Evolutionary conservation across 2,888 invertebrate genomes (phyloP), one percentile per base, ranked within the genome.

Genomic region (Physocephala rufipes): DNA sequence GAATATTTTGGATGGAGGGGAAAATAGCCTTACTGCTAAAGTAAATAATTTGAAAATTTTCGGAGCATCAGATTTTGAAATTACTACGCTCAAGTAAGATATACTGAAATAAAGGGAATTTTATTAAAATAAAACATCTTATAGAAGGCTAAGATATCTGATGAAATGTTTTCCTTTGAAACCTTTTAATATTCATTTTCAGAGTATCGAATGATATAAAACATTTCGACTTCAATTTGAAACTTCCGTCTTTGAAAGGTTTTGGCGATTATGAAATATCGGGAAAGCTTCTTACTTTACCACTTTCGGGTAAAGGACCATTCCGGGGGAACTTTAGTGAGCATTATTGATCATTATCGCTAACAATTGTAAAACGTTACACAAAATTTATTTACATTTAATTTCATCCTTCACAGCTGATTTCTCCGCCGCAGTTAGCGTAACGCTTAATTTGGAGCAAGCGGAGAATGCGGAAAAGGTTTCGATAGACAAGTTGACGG

Each of bases 271-370:
- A 94, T 82, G 88, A 87, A 0, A 87, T 94, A 75, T 86, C 89
- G 45, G 94, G 94, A 4, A 89, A 90, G 71, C 88, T 94, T 24
- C 84, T 94, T 67, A 89, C 93, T 88, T 83, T 94, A 79, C 93
- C 93, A 0, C 89, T 94, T 53, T 87, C 88, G n/a, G 94, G 93
- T 66, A 88, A 88, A 2, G 93, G 94, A 13, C 85, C 87, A 15
- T 91, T 91, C 75, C 86, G 87, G 7, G 92, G 92, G 70, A 93
- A 91, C 84, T 93, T 92, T 81, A 90, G 91, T 91, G 86, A 89
- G 90, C 88, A 77, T 62, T 7, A 55, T n/a, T 55, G 19, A 21
- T 55, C 13, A 53, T 53, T 53, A 12, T 55, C 55, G 26, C 26
- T 55, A 55, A 24, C 26, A 9, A 13, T 55, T 62, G 16, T 68